A percentile compares a stretch with the other conserved stretches of the same genome.
phyloP scores from a whole-genome alignment of 2,797 vertebrate species.

The Fringilla coelebs region DNA sequence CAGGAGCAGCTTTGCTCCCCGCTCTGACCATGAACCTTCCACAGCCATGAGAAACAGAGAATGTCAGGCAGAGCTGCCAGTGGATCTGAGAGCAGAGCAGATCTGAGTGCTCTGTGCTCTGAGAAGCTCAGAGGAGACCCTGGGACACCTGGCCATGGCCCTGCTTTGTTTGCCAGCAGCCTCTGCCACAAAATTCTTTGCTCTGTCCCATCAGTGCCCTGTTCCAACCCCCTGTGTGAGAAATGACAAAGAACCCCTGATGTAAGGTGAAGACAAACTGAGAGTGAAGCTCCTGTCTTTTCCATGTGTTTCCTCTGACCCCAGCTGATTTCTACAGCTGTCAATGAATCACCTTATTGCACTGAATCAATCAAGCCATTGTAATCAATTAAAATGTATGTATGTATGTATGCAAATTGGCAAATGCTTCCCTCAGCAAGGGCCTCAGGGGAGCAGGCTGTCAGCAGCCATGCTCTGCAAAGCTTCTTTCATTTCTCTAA shows the following conservation, averaged over 20 bases:
- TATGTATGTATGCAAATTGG: not conserved
- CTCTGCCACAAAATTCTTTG: not conserved
- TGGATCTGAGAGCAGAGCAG: not conserved
- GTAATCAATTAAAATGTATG: not conserved
- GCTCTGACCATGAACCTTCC: not conserved
- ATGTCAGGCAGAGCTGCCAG: not conserved
- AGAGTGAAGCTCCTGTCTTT: not conserved
- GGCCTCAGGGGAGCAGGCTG: not conserved
- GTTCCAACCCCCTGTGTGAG: accelerated
- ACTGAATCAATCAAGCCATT: not conserved
- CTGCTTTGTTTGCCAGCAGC: not conserved
- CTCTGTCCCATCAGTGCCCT: not conserved
- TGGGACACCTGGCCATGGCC: not conserved
- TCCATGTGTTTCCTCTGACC: not conserved
- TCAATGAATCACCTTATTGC: not conserved
- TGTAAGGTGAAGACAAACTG: not conserved
- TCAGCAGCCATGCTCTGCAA: not conserved
- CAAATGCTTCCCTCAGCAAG: not conserved
- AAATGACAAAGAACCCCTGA: not conserved
- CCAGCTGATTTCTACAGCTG: not conserved
- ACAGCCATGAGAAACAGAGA: accelerated
- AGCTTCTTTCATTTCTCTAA: not conserved
- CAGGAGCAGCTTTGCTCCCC: not conserved
- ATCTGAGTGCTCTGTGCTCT: too few relatives aligned
- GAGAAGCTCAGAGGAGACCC: not conserved